Base-by-base conservation (phyloP, 2,113 vertebrate species). In the Pteropus alecto region DNA sequence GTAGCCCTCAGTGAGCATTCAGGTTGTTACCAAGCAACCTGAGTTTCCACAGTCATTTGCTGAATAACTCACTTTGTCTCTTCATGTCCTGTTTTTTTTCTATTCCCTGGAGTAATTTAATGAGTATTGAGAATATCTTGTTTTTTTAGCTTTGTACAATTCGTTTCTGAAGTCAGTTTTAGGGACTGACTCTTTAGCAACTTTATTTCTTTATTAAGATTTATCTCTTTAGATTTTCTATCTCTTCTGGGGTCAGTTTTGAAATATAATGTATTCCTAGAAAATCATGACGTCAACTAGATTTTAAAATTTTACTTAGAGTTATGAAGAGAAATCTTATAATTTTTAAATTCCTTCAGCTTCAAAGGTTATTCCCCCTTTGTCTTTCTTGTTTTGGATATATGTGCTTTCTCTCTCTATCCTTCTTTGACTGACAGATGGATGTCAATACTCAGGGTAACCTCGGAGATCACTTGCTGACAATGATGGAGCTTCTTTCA, bases 181-280 rank as follows among this genome's bases (percentile, higher is more conserved):
- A 82, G 28, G 67, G 16, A 54, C 54, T 65, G 33, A 68, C 15
- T 92, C 41, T 78, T 90, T 30, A 74, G 81, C n/a, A 82, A 46
- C n/a, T 63, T 46, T 67, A 58, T 74, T 74, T 94, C 22, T 89
- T 83, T 33, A 38, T 63, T 65, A 63, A 94, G 48, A 76, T 58
- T 74, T 84, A 67, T 77, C 58, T 67, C 22, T 74, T 87, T 82
- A 63, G 68, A 56, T 22, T 87, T 63, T 78, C 58, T 79, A 12
- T 73, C 56, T 89, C 56, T 73, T 88, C 85, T 73, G 84, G 26
- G 19, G 43, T 82, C 85, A 88, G 85, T 81, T 92, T 94, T 88
- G 56, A 87, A 71, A 87, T 70, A 56, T 41, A n/a, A 87, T 46
- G 15, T 74, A 65, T 65, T 89, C 67, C 46, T 74, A 74, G 35